Conservation (phyloP, 2,888 invertebrate genomes). For the Diaphora mendica region DNA sequence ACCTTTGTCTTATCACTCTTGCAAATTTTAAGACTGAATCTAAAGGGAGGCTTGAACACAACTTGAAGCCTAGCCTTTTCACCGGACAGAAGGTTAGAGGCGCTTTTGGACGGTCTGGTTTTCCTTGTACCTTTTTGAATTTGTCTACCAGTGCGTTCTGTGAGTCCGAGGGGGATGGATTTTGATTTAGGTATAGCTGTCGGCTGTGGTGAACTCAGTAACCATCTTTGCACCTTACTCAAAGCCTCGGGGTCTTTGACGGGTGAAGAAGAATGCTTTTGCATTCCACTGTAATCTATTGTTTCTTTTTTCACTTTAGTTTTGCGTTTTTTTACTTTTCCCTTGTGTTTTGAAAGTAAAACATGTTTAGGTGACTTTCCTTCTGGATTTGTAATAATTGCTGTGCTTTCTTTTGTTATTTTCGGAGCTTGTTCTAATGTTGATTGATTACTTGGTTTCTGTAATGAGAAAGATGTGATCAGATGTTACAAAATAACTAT, state of each 20-base stretch:
- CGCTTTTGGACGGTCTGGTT: constrained; percentile 88
- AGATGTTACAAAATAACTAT: neutral
- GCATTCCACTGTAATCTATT: constrained; percentile 91
- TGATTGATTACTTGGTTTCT: constrained; percentile 74
- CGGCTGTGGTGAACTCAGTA: constrained; percentile 90
- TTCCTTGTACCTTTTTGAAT: constrained; percentile 84
- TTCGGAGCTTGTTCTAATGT: constrained; percentile 74
- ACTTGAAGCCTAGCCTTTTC: constrained; percentile 93
- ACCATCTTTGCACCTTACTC: constrained; percentile 95
- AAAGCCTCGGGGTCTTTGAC: constrained; percentile 85
- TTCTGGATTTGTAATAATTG: constrained; percentile 79
- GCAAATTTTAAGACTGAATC: constrained; percentile 92
- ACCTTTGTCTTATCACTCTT: constrained; percentile 90
- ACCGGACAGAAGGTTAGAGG: constrained; percentile 89
- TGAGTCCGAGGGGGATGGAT: constrained; percentile 92
- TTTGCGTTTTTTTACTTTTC: constrained; percentile 84
- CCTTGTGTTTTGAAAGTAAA: constrained; percentile 80
- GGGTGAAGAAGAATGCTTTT: constrained; percentile 86
- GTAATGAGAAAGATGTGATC: constrained; percentile 41
- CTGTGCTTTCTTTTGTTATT: constrained; percentile 77
- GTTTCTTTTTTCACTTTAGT: constrained; percentile 89
- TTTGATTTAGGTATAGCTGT: constrained; percentile 92
- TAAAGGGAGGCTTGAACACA: constrained; percentile 95
- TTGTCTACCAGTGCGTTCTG: constrained; percentile 81
- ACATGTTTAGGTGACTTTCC: constrained; percentile 87